These are phyloP conservation scores for Drosophila picticornis DNA, from an alignment of 2,888 invertebrate species.

Conservation along the genomic window DNA sequence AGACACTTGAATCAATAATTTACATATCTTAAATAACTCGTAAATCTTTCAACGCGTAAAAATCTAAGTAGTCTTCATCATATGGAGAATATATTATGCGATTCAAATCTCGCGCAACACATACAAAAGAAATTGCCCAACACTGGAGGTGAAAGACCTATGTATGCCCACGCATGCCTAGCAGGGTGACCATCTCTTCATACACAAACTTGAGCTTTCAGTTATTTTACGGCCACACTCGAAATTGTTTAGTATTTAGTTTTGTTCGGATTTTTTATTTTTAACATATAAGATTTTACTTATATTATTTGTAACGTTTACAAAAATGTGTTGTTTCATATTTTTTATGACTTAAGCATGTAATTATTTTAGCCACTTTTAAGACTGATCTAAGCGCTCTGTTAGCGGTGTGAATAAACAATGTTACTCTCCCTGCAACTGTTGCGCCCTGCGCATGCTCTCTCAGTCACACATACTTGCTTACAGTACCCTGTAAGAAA, in stretches of 20 bases:
- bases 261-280: constrained; percentile 6
- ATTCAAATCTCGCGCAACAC: constrained; percentile 34
- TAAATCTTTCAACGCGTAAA: background rate
- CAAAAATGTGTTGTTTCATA: background rate
- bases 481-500: background rate
- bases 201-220: constrained; percentile 10
- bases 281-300: background rate
- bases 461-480: constrained; percentile 35
- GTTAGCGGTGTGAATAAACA: constrained; percentile 29
- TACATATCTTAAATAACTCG: background rate
- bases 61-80: background rate
- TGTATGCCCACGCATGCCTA: background rate
- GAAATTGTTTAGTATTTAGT: constrained; percentile 15
- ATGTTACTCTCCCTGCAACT: constrained; percentile 54
- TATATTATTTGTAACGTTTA: background rate
- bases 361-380: background rate
- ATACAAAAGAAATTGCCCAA: background rate
- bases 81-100: background rate
- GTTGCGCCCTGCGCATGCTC: constrained; percentile 60
- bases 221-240: constrained; percentile 29
- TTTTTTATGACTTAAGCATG: background rate
- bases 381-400: constrained; percentile 41
- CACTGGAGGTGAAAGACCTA: constrained; percentile 12
- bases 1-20: background rate
- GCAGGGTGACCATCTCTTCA: constrained; percentile 33